Base-by-base conservation (phyloP, 2,888 invertebrate genomes). In the Troides oblongomaculatus region DNA sequence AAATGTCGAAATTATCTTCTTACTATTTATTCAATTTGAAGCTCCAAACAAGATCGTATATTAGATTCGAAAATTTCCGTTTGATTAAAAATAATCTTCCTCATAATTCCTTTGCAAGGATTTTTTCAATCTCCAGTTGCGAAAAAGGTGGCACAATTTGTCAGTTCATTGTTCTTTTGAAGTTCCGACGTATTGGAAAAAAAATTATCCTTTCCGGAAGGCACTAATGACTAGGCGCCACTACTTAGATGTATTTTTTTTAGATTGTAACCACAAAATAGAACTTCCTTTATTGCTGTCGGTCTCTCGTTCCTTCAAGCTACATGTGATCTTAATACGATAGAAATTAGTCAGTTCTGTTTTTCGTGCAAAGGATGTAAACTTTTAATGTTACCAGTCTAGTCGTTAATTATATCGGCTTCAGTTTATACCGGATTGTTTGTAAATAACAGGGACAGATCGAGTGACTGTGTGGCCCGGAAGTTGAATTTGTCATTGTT, bases 201-300 rank as follows among this genome's bases (percentile, higher is more conserved):
- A 88, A 63, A 79, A 74, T 73, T 78, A 78, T 80, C 78, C 83
- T 84, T 87, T 91, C 92, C 89, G 91, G 92, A 91, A 90, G 89
- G 89, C 77, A 78, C 85, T 90, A 90, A 92, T 91, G 86, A 90
- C 84, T 90, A 86, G 91, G 92, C 91, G 92, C 90, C 91, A 85
- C 66, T 64, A 60, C 56, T 66, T 66, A 66, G 87, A 89, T 86
- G 79, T 72, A 64, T 74, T 85, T 85, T 84, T 79, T 77, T 79
- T 79, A 76, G 18, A 21, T 61, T 53, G 23, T 60, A 80, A 79
- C 84, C 83, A 81, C 83, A 84, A 87, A 86, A 82, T 50, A 21
- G 80, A 78, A 80, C 79, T 74, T 77, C 78, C 78, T 75, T 75
- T 75, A 72, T 73, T 68, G 74, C 68, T 6, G 30, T 70, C 68